phyloP scores from a whole-genome alignment of 2,113 vertebrate genomes.

The Panthera leo region DNA sequence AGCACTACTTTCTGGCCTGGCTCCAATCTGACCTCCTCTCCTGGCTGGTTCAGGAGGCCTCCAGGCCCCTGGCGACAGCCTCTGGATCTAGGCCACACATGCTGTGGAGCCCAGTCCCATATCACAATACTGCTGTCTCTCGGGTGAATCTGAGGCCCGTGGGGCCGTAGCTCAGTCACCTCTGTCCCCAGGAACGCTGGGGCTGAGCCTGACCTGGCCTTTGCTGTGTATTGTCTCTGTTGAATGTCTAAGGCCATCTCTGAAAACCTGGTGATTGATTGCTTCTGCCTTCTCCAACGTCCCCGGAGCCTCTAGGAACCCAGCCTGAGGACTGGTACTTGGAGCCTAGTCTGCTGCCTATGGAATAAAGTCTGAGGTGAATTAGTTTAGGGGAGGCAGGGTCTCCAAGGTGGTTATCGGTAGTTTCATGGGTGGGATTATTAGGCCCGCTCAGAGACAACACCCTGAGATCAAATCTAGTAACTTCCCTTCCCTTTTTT shows the following conservation, averaged over 20 bases:
- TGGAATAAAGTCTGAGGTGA: background rate
- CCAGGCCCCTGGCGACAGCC: background rate
- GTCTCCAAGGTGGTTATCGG: background rate
- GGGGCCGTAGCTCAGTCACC: background rate
- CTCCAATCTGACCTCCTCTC: background rate
- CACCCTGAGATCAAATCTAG: fast-evolving
- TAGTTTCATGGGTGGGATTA: background rate
- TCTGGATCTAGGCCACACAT: background rate
- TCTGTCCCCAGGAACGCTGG: fast-evolving
- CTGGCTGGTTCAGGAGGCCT: background rate
- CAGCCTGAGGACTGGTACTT: fast-evolving
- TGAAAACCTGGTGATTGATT: background rate
- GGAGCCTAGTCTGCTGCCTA: background rate
- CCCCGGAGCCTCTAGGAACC: background rate
- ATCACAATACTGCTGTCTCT: background rate
- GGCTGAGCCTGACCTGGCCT: background rate
- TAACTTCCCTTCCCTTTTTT: background rate
- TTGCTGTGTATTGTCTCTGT: background rate
- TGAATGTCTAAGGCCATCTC: fast-evolving
- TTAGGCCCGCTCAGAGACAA: background rate
- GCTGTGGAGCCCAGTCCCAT: background rate
- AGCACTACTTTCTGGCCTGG: background rate
- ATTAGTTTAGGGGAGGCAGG: background rate
- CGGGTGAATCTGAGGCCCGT: background rate
- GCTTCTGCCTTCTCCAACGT: background rate